phyloP scores from a whole-genome alignment of 2,797 vertebrate species.

The Emys orbicularis region DNA sequence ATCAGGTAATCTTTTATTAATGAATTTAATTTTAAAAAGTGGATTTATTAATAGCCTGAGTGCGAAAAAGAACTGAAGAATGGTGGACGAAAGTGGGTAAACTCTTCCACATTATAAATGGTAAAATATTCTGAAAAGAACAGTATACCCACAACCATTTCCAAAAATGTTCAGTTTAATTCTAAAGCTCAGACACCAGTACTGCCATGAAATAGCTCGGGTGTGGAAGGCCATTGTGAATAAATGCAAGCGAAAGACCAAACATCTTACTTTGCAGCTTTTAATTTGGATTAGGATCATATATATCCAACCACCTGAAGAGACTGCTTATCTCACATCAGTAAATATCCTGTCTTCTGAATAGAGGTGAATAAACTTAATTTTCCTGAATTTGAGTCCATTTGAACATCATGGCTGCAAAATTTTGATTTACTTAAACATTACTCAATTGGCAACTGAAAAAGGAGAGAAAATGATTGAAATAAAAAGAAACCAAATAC shows the following conservation, averaged over 20 bases:
- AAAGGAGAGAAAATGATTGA: not conserved
- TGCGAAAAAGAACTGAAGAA: constrained; percentile 7
- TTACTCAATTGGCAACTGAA: not conserved
- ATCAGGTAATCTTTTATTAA: not conserved
- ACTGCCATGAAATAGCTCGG: not conserved
- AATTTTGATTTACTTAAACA: constrained; percentile 20
- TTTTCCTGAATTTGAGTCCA: not conserved
- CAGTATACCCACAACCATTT: not conserved
- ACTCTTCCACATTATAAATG: not conserved
- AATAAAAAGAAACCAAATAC: not conserved
- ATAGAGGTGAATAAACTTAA: not conserved
- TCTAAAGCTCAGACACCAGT: not conserved
- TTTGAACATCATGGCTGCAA: not conserved
- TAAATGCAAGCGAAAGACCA: not conserved
- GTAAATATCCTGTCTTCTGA: not conserved
- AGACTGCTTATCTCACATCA: constrained; percentile 11
- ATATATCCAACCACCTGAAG: not conserved
- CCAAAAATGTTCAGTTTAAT: not conserved
- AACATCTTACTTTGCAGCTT: not conserved
- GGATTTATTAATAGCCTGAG: not conserved
- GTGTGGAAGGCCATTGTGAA: constrained; percentile 18
- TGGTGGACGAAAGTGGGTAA: not conserved
- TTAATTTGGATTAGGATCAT: not conserved
- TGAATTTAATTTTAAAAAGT: not conserved
- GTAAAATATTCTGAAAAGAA: not conserved